These are phyloP conservation scores for Ramphastos sulfuratus DNA, from an alignment of 2,113 vertebrate genomes.

Conservation along the genomic window DNA sequence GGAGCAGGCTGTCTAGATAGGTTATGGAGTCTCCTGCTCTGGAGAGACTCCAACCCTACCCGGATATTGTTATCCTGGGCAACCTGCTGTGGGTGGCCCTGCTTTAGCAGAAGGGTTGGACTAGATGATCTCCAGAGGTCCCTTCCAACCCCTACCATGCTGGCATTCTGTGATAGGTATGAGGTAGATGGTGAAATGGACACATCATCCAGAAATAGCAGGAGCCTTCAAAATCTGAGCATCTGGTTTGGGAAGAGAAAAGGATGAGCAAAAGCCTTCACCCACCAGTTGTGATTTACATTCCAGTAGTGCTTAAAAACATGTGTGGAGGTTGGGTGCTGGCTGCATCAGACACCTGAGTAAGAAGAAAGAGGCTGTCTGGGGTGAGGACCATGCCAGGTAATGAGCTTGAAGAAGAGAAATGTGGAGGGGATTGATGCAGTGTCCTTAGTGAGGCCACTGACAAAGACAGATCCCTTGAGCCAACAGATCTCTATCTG, in stretches of 20 bases:
- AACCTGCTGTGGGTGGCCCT: too few species aligned
- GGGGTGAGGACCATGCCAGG: background rate
- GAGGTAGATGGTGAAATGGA: background rate
- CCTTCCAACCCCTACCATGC: background rate
- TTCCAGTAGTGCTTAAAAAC: background rate
- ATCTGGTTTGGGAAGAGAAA: background rate
- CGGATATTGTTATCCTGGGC: too few species aligned
- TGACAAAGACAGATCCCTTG: background rate
- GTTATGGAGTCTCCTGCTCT: too few species aligned
- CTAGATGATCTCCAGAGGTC: background rate
- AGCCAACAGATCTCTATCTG: background rate
- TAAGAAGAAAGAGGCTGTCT: background rate
- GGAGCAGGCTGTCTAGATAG: too few species aligned
- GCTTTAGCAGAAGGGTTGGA: too few species aligned
- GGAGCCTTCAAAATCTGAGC: background rate
- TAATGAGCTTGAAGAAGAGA: background rate
- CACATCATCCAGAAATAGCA: background rate
- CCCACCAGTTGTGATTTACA: background rate
- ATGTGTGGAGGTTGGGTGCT: background rate
- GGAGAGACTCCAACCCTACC: too few species aligned
- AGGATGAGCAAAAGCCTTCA: background rate
- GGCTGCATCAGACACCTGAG: background rate
- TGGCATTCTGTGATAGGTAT: background rate
- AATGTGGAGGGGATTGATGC: accelerated
- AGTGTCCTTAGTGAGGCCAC: background rate